Percentiles rank a stretch among this genome's conserved stretches.
Evolutionary conservation across 2,113 vertebrate species (phyloP).

Genomic region (Lophotis ruficrista): DNA sequence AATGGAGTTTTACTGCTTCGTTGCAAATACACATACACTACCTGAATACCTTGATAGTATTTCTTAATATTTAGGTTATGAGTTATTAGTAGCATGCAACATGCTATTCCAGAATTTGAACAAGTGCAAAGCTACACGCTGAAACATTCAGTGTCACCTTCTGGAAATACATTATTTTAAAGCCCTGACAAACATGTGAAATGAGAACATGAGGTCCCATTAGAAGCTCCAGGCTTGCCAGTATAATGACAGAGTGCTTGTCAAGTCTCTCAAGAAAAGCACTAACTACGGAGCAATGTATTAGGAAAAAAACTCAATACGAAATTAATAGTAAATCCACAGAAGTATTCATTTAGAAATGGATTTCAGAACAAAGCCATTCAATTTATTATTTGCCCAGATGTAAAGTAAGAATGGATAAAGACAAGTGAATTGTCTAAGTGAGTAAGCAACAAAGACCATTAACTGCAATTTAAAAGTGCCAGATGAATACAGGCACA

Average conservation of each 20-base stretch:
- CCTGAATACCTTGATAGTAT: not conserved
- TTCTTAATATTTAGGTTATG: not conserved
- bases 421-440: conserved; percentile 7
- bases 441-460: conserved; percentile 1
- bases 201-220: not conserved
- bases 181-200: not conserved
- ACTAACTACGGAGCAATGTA: not conserved
- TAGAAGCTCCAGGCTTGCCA: not conserved
- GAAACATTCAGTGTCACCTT: not conserved
- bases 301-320: conserved; percentile 5
- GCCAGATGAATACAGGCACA: not conserved
- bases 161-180: not conserved
- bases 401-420: not conserved
- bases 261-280: conserved; percentile 1
- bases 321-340: conserved; percentile 52
- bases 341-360: conserved; percentile 42
- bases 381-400: conserved; percentile 5
- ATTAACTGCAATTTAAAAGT: conserved; percentile 25
- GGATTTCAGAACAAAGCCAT: conserved; percentile 16
- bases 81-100: not conserved
- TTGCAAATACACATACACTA: not conserved
- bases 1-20: accelerated
- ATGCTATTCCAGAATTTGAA: not conserved
- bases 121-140: not conserved
- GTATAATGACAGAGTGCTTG: not conserved